Percentiles rank a stretch among this genome's conserved stretches.
Conservation (phyloP, 2,113 vertebrate species). For the Otocyon megalotis region DNA sequence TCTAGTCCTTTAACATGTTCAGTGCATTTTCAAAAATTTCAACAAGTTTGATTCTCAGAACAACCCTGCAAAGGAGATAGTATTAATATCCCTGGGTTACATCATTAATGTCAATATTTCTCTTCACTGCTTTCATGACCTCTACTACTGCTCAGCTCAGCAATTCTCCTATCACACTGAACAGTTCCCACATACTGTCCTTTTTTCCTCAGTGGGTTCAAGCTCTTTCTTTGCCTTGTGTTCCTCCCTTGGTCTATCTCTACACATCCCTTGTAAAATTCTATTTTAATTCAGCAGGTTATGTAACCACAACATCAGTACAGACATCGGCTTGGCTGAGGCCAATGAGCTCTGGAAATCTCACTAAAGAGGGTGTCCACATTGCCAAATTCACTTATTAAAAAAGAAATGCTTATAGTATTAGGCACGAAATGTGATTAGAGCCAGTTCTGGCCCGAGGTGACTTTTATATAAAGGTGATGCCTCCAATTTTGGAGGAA, state of each 20-base stretch:
- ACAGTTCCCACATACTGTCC: not conserved
- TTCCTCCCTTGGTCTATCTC: not conserved
- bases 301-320: not conserved
- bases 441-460: not conserved
- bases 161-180: not conserved
- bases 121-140: not conserved
- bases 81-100: not conserved
- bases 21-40: constrained; percentile 30
- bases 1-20: constrained; percentile 31
- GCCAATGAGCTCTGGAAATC: constrained; percentile 42
- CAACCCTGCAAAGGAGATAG: not conserved
- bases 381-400: constrained; percentile 58
- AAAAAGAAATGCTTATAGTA: constrained; percentile 53
- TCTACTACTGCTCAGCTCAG: not conserved
- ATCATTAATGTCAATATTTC: not conserved
- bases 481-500: not conserved
- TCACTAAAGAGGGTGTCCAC: not conserved
- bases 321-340: not conserved
- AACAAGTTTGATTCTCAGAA: constrained; percentile 10
- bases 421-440: constrained; percentile 58
- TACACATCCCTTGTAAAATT: constrained; percentile 5
- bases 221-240: not conserved
- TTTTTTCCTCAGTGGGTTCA: not conserved
- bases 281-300: constrained; percentile 25
- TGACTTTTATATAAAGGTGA: not conserved